Evolutionary conservation across 2,888 invertebrate genomes (phyloP), one percentile per base, ranked within the genome.

Genomic region (Metopia argyrocephala): DNA sequence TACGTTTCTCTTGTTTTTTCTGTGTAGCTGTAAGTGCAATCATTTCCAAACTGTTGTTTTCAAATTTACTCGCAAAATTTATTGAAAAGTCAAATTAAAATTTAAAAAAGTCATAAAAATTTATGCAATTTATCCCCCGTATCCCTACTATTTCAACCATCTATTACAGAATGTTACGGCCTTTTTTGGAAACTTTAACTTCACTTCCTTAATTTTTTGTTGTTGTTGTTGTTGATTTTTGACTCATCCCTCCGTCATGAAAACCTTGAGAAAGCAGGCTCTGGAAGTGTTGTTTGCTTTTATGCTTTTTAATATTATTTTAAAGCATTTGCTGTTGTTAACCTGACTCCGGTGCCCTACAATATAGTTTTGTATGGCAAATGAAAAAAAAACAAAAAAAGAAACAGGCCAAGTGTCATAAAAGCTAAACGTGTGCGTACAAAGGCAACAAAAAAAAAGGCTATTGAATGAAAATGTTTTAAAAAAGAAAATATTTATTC

Each of bases 31-130:
- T n/a, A n/a, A n/a, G n/a, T n/a, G n/a, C n/a, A n/a, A n/a, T n/a
- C n/a, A n/a, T n/a, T n/a, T n/a, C n/a, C n/a, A n/a, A n/a, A n/a
- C n/a, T n/a, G n/a, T n/a, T n/a, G n/a, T n/a, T n/a, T n/a, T n/a
- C n/a, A n/a, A n/a, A n/a, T n/a, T n/a, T n/a, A n/a, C n/a, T n/a
- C n/a, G 38, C 38, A 38, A 38, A 38, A 12, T 38, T 38, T 38
- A 38, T 38, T 38, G 38, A 45, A 31, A 48, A 28, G 52, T 27
- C 27, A 23, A 27, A 48, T 15, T 7, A 62, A 64, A 57, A 25
- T 75, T 75, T 59, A 46, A 27, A 21, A 59, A 31, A 65, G 64
- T 18, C 79, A 65, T 76, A 70, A 76, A 79, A 71, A 56, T 76
- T 59, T 71, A 79, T 79, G 75, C 74, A 68, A 48, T 12, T 21